Evolutionary conservation across 1,140 invertebrate species (phyloP).

Genomic region (Phocides pigmalion): DNA sequence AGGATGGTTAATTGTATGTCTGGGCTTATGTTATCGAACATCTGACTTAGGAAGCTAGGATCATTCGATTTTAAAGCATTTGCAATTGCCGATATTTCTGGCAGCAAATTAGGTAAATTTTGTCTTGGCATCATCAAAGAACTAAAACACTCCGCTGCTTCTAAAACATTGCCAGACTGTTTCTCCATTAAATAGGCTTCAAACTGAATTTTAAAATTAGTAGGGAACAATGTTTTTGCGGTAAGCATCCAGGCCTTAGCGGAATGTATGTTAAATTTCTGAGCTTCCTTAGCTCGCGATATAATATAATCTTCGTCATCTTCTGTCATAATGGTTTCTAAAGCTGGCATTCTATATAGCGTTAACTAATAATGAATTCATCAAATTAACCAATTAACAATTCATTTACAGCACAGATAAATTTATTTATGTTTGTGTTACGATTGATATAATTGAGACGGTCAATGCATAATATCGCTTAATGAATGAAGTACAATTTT

Average conservation of each 20-base stretch:
- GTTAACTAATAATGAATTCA: no score
- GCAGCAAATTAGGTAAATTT: slow-evolving; percentile 87
- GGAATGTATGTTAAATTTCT: slow-evolving; percentile 88
- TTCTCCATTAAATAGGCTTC: slow-evolving; percentile 94
- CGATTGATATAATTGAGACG: no score
- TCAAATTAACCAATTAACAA: no score
- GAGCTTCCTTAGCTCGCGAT: slow-evolving; percentile 88
- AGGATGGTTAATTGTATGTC: slow-evolving; percentile 91
- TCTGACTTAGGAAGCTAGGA: slow-evolving; percentile 84
- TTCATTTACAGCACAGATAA: no score
- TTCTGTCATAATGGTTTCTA: slow-evolving; percentile 74
- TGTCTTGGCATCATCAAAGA: slow-evolving; percentile 74
- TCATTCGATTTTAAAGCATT: slow-evolving; percentile 87
- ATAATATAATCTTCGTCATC: slow-evolving; percentile 93
- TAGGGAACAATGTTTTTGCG: slow-evolving; percentile 93
- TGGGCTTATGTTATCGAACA: slow-evolving; percentile 88
- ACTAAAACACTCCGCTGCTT: slow-evolving; percentile 93
- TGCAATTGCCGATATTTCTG: slow-evolving; percentile 92
- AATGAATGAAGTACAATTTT: no score
- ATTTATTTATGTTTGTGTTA: no score
- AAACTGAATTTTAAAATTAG: slow-evolving; percentile 93
- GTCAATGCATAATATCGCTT: no score
- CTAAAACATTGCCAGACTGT: slow-evolving; percentile 89
- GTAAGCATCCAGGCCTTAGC: slow-evolving; percentile 97
- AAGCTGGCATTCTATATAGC: slow-evolving; percentile 56